Base-by-base conservation (phyloP, 2,113 vertebrate genomes). In the Apus apus region DNA sequence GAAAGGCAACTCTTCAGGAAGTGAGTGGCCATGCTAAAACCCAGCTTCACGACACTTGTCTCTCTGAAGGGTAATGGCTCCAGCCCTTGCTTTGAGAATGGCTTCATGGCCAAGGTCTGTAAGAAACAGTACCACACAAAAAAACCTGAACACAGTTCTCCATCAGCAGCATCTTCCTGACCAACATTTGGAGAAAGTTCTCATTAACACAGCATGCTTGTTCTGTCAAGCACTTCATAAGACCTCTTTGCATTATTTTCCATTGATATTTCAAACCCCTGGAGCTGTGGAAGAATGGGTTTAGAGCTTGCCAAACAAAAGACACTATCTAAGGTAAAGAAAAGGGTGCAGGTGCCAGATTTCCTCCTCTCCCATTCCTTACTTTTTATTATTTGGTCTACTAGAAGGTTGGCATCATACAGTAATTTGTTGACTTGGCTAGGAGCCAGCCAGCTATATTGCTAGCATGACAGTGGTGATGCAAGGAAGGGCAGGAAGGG, bases 1-100 rank as follows among this genome's bases (percentile, higher is more conserved):
- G 60, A 56, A 91, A 67, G 48, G 53, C 76, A 89, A 43, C 68
- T 93, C 87, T 53, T 77, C 73, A 89, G 75, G 32, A 71, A 58
- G 51, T 32, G 60, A 76, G 72, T 32, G 46, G 60, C 57, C 48
- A 81, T 34, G 62, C 54, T 43, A 30, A 51, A 83, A 82, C 56
- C 64, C 43, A 11, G 2, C 43, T 56, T 74, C 40, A 32, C 51
- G 60, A 8, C 22, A 74, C 29, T 48, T 77, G 18, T n/a, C 45
- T 91, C 48, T 67, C 19, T 64, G 46, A 85, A 64, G 60, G 43
- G 46, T 6, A 56, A 32, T 16, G 20, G 56, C 87, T 80, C 29
- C 46, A 82, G 43, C 10, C 12, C 46, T 54, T 2, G 1, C 15
- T 43, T 32, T 14, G 36, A 87, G 50, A 89, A 66, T 14, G 16